Evolutionary conservation across 2,888 invertebrate genomes (phyloP), one percentile per base, ranked within the genome.

Genomic region (Mantis religiosa): DNA sequence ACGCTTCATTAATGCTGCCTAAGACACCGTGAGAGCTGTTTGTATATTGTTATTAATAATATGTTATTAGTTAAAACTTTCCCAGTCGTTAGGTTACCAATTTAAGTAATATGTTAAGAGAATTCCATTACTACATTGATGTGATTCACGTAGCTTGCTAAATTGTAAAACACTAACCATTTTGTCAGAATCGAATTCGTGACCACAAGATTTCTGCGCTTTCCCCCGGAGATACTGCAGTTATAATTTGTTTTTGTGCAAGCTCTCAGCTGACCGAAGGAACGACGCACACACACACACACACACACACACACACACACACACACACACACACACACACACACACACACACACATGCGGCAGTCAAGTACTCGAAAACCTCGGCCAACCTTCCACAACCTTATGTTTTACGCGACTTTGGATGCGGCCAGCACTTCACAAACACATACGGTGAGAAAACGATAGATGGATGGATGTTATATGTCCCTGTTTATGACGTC

Each of bases 401-500:
- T 71, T 25, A 25, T 71, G 54, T 71, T 71, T 71, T 71, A 71
- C 54, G 54, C 54, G 54, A 54, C 54, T 54, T 54, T 20, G 54
- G 54, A 54, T 54, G 54, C 20, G 54, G 20, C 54, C 54, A 71
- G 25, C 54, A 71, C 54, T 71, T 71, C 54, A 71, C 54, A 71
- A 71, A 71, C 54, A 71, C 54, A 71, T 71, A 71, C 54, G 28
- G 86, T 86, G 86, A 86, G 82, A 34, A 84, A 84, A 87, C 87
- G 87, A 87, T 87, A 47, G 41, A 84, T 41, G 41, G 41, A 34
- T 84, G 30, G 87, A 82, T 82, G 82, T 82, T 87, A 82, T 87
- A 87, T 87, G 81, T 82, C 34, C 34, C 25, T 87, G 87, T 82
- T 87, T 87, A 82, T 71, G 87, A 87, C 87, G n/a, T 82, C 81